Evolutionary conservation across 2,797 vertebrate genomes (phyloP).

Genomic region (Anas flavirostris): DNA sequence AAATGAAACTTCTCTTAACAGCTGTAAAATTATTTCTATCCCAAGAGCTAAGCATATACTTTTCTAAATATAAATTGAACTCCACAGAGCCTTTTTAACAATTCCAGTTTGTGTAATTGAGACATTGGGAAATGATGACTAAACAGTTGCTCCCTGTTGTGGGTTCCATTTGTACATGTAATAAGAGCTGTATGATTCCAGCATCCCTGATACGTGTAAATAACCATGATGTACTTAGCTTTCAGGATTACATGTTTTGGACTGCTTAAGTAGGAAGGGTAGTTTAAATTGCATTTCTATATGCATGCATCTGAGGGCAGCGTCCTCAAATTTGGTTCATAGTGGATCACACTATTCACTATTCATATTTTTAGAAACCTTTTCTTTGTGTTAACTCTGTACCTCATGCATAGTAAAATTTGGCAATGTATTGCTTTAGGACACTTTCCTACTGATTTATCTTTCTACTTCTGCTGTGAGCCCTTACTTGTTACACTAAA

Average conservation of each 20-base stretch:
- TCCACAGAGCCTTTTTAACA: not conserved
- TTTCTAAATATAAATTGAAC: not conserved
- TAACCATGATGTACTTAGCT: not conserved
- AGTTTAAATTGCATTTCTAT: not conserved
- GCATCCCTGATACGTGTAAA: not conserved
- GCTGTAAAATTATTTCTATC: conserved; percentile 14
- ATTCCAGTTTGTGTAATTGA: not conserved
- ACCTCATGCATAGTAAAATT: not conserved
- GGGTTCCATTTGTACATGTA: not conserved
- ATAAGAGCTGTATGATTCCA: not conserved
- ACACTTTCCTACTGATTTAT: not conserved
- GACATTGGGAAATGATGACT: not conserved
- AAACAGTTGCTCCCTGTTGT: not conserved
- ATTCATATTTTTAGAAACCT: not conserved
- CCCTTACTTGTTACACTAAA: not conserved
- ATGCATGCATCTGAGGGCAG: not conserved
- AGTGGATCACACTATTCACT: not conserved
- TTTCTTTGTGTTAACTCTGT: not conserved
- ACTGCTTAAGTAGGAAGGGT: not conserved
- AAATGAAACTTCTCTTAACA: conserved; percentile 18
- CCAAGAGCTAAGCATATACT: not conserved
- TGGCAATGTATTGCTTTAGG: not conserved
- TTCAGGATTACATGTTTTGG: not conserved
- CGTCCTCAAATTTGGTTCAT: not conserved
- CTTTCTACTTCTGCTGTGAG: not conserved